phyloP scores from a whole-genome alignment of 2,797 vertebrate genomes.

The Gouania willdenowi region DNA sequence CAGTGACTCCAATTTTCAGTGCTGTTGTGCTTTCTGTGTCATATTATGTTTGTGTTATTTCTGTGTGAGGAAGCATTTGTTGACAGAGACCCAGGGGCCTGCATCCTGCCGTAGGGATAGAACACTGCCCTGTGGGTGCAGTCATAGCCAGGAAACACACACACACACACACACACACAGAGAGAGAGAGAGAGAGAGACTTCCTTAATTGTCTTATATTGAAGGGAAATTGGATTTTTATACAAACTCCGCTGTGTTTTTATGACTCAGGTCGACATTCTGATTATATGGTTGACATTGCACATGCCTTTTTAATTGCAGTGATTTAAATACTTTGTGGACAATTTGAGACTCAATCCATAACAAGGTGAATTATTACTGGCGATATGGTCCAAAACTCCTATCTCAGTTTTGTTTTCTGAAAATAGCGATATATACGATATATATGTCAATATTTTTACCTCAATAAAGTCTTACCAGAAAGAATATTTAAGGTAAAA shows the following conservation, averaged over 20 bases:
- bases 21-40: conserved; percentile 8
- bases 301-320: conserved; percentile 8
- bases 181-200: conserved; percentile 22
- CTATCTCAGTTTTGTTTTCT: no score
- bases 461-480: no score
- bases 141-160: conserved; percentile 68
- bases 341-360: no score
- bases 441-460: no score
- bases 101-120: conserved; percentile 67
- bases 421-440: no score
- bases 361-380: no score
- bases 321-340: conserved; percentile 1
- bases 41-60: conserved; percentile 21
- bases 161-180: conserved; percentile 28
- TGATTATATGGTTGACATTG: conserved; percentile 6
- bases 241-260: conserved; percentile 12
- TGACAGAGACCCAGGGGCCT: conserved; percentile 69
- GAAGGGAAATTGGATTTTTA: conserved; percentile 40
- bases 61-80: conserved; percentile 61
- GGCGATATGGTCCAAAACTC: no score
- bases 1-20: no score
- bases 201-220: conserved; percentile 29
- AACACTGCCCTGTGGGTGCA: conserved; percentile 57
- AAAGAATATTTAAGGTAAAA: no score
- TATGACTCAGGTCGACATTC: neutral